These are phyloP conservation scores for Cydia splendana DNA, from an alignment of 1,140 invertebrate species.

Conservation along the genomic window DNA sequence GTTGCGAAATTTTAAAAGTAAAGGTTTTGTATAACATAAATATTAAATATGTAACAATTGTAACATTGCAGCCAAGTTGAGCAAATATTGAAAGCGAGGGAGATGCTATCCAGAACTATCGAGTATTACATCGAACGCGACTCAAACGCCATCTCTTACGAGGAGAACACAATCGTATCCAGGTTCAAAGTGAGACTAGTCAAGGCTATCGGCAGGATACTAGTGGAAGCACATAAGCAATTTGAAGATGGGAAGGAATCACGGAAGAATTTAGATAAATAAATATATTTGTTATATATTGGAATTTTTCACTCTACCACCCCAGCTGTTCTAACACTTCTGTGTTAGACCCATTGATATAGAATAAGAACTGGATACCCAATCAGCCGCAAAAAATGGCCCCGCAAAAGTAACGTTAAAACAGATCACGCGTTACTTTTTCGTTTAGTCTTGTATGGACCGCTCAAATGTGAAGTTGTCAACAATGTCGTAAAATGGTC, in stretches of 20 bases:
- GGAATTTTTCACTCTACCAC: too few species aligned
- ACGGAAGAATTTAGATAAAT: slow-evolving; percentile 44
- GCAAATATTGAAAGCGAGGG: slow-evolving; percentile 71
- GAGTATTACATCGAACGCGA: slow-evolving; percentile 78
- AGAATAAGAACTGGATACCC: too few species aligned
- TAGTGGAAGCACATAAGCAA: slow-evolving; percentile 58
- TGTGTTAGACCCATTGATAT: too few species aligned
- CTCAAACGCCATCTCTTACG: slow-evolving; percentile 46
- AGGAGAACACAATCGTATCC: slow-evolving; percentile 46
- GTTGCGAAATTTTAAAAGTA: too few species aligned
- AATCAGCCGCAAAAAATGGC: too few species aligned
- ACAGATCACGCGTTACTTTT: too few species aligned
- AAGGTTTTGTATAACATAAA: too few species aligned
- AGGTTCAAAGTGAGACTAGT: slow-evolving; percentile 58
- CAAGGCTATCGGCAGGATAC: slow-evolving; percentile 57
- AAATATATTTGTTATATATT: slow-evolving; percentile 32
- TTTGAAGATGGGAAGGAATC: slow-evolving; percentile 28
- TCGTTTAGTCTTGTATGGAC: too few species aligned
- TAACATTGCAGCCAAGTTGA: slow-evolving; percentile 71
- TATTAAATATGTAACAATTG: slow-evolving; percentile 20
- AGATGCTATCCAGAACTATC: slow-evolving; percentile 78
- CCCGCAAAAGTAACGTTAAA: too few species aligned
- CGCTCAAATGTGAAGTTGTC: too few species aligned
- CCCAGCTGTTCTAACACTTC: too few species aligned
- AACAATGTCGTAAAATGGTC: too few species aligned